phyloP scores from a whole-genome alignment of 1,140 invertebrate species.

The Holotrichia oblita region DNA sequence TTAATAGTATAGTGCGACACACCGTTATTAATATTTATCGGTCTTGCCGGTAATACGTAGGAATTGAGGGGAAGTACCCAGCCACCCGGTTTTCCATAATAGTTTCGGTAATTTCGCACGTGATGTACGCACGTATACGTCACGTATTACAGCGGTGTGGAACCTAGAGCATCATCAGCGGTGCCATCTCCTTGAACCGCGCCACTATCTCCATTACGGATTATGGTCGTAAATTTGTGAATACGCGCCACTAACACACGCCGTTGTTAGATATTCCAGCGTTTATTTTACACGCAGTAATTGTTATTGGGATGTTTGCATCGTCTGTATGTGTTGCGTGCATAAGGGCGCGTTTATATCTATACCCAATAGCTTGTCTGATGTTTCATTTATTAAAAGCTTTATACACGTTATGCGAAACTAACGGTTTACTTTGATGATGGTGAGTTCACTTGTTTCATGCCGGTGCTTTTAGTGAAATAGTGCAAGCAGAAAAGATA shows the following conservation, averaged over 20 bases:
- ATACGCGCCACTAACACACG: neutral
- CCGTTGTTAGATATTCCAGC: constrained; percentile 21
- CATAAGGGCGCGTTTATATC: neutral
- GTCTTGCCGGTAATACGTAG: neutral
- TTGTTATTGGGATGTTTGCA: constrained; percentile 6
- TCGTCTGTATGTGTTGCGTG: constrained; percentile 4
- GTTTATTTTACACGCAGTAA: constrained; percentile 12
- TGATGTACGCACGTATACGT: constrained; percentile 21
- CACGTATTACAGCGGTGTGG: constrained; percentile 4
- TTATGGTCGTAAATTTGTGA: constrained; percentile 35
- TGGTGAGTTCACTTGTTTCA: neutral
- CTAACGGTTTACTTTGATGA: constrained; percentile 27
- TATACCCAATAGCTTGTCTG: neutral
- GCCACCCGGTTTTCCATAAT: constrained; percentile 22
- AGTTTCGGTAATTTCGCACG: constrained; percentile 28
- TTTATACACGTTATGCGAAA: constrained; percentile 13
- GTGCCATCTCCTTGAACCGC: constrained; percentile 33
- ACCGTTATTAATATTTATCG: constrained; percentile 36
- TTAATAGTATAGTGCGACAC: constrained; percentile 22
- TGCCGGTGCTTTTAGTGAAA: neutral
- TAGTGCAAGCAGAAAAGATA: neutral
- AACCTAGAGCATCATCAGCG: constrained; percentile 10
- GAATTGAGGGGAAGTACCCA: neutral
- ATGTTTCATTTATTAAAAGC: constrained; percentile 34
- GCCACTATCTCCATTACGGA: constrained; percentile 32